phyloP scores from a whole-genome alignment of 2,888 invertebrate species.

The Maniola hyperantus region DNA sequence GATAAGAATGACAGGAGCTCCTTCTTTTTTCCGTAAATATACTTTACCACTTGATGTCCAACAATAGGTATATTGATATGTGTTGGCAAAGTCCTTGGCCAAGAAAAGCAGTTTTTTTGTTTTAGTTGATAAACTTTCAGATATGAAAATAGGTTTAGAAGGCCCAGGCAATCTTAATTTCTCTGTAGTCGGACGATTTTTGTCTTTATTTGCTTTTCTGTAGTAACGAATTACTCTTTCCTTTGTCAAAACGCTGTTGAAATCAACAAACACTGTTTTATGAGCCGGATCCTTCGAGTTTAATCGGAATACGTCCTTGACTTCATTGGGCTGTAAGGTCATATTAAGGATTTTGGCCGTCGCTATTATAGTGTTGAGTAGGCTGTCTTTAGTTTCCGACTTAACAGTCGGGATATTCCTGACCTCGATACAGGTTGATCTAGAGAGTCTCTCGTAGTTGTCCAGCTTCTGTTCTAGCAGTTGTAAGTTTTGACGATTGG shows the following conservation, averaged over 20 bases:
- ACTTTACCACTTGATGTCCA: slow-evolving; percentile 5
- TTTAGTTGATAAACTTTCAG: slow-evolving; percentile 7
- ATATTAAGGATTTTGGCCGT: slow-evolving; percentile 11
- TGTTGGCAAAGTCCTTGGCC: slow-evolving; percentile 24
- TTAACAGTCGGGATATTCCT: slow-evolving; percentile 22
- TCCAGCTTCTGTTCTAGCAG: slow-evolving; percentile 26
- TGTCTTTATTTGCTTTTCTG: slow-evolving; percentile 23
- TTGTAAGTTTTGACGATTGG: neutral
- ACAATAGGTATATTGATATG: slow-evolving; percentile 13
- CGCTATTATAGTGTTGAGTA: slow-evolving; percentile 16
- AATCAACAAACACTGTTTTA: slow-evolving; percentile 29
- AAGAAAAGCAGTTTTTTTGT: slow-evolving; percentile 29
- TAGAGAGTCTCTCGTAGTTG: slow-evolving; percentile 3
- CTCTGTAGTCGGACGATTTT: slow-evolving; percentile 24
- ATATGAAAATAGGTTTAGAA: slow-evolving; percentile 24
- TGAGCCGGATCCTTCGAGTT: slow-evolving; percentile 13
- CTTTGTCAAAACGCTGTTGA: slow-evolving; percentile 26
- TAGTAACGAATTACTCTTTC: slow-evolving; percentile 21
- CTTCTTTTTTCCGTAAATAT: neutral
- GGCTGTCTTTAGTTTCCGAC: slow-evolving; percentile 16
- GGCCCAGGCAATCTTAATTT: slow-evolving; percentile 19
- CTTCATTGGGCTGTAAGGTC: slow-evolving; percentile 6
- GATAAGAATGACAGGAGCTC: neutral
- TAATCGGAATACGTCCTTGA: slow-evolving; percentile 28
- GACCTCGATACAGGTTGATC: slow-evolving; percentile 31